Evolutionary conservation across 2,797 vertebrate genomes (phyloP).

Genomic region (Lutjanus campechanus): DNA sequence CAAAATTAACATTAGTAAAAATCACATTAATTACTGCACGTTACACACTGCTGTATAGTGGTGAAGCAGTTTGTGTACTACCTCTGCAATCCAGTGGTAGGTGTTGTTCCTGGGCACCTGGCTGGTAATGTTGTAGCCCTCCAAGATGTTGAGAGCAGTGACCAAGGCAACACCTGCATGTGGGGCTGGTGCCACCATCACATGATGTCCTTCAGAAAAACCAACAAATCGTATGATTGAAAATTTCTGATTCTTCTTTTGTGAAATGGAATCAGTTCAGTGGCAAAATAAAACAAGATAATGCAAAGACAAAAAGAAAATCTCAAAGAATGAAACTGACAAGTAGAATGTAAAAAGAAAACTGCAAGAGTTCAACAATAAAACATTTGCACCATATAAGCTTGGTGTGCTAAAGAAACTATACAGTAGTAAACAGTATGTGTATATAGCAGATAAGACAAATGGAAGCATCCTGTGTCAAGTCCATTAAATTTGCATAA

Average conservation of each 20-base stretch:
- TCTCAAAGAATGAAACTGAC: not conserved
- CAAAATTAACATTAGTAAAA: constrained; percentile 5
- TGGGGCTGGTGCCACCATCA: constrained; percentile 92
- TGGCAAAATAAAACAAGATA: not conserved
- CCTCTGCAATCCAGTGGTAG: constrained; percentile 96
- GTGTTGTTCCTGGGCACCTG: constrained; percentile 87
- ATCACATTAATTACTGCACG: not conserved
- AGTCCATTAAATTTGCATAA: not conserved
- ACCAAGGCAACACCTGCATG: constrained; percentile 95
- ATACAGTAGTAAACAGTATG: no score
- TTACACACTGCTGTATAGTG: not conserved
- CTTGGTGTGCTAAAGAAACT: not conserved
- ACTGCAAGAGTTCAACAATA: not conserved
- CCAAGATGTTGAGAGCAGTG: constrained; percentile 95
- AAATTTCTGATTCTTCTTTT: not conserved
- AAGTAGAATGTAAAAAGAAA: not conserved
- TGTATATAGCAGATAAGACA: not conserved
- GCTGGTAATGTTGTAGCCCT: constrained; percentile 94
- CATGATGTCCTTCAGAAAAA: constrained; percentile 89
- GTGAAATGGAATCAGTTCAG: not conserved
- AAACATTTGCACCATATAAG: not conserved
- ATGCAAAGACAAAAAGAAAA: not conserved
- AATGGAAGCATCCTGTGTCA: not conserved
- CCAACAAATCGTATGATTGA: constrained; percentile 1
- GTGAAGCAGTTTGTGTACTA: constrained; percentile 62